These are phyloP conservation scores for Drosophila koepferae DNA, from an alignment of 2,888 invertebrate species.

Conservation along the genomic window DNA sequence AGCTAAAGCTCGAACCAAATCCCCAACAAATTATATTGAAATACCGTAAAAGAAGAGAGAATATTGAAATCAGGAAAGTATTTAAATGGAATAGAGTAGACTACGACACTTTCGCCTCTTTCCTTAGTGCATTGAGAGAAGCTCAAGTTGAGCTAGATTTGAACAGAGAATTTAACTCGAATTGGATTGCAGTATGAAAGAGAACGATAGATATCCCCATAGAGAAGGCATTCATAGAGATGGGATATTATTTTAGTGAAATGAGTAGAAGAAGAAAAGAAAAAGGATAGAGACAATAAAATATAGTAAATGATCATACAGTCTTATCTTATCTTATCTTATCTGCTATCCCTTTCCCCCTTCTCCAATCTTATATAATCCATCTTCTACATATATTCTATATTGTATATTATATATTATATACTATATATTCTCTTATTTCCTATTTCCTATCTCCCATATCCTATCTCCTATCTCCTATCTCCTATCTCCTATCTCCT, in stretches of 20 bases:
- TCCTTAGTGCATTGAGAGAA: background rate
- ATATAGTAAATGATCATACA: background rate
- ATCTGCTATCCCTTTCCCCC: too few relatives aligned
- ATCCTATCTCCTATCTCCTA: background rate
- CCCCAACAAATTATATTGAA: background rate
- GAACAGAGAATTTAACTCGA: background rate
- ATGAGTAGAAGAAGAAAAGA: rapidly evolving
- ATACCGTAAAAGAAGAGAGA: background rate
- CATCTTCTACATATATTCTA: background rate
- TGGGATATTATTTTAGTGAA: background rate
- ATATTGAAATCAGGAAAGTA: background rate
- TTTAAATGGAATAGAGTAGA: background rate
- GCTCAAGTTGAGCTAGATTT: background rate
- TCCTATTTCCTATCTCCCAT: background rate
- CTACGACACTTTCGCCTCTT: background rate
- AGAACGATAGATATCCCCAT: background rate
- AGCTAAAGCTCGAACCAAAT: background rate
- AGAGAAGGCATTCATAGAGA: background rate
- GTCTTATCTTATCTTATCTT: background rate
- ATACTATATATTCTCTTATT: too few relatives aligned
- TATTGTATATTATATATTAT: background rate
- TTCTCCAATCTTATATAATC: too few relatives aligned
- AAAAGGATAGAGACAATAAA: background rate
- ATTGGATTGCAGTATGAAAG: background rate
- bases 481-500: background rate